Evolutionary conservation across 2,797 vertebrate genomes (phyloP), one percentile per base, ranked within the genome.

Genomic region (Lepilemur ruficaudatus): DNA sequence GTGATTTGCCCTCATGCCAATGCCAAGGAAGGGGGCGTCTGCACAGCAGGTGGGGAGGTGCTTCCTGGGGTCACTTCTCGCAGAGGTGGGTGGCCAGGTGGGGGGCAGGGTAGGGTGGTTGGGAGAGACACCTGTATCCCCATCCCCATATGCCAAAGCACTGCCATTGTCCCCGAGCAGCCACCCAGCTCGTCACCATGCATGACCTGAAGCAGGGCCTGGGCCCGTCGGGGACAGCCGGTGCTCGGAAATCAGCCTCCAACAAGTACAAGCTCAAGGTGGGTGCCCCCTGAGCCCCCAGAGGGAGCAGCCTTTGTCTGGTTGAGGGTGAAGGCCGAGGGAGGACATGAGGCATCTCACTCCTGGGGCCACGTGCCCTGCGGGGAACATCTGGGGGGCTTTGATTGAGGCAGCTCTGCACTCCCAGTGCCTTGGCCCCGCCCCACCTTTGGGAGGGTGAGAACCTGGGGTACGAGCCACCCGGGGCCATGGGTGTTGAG

Each of bases 221-320:
- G 95, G 97, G 96, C 98, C 32, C 97, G 1, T 97, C 98, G 1
- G 95, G 96, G n/a, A 25, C 96, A 0, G 57, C 97, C 0, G 65
- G 98, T 41, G 96, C 98, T 17, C 99, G 97, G 83, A 99, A 98
- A 46, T 18, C 97, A 0, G 81, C 88, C 28, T 97, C 98, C n/a
- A 97, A 97, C 94, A 98, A 98, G 22, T 99, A 99, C 96, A 99
- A 99, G 97, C 99, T 99, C n/a, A 99, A 99, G 99, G 99, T 99
- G 81, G 92, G 98, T 63, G 7, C 23, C 69, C 4, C 1, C 0
- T 0, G 18, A 30, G 20, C 72, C 70, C 43, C 0, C 6, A 14
- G 2, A 20, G 32, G 7, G 57, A 20, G 28, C 25, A 4, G 65
- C 25, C 12, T 46, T 10, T 46, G 15, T 38, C 41, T 4, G 15